Percentiles rank a stretch among this genome's conserved stretches.
phyloP scores from a whole-genome alignment of 2,113 vertebrate genomes.

The Myotis brandtii region DNA sequence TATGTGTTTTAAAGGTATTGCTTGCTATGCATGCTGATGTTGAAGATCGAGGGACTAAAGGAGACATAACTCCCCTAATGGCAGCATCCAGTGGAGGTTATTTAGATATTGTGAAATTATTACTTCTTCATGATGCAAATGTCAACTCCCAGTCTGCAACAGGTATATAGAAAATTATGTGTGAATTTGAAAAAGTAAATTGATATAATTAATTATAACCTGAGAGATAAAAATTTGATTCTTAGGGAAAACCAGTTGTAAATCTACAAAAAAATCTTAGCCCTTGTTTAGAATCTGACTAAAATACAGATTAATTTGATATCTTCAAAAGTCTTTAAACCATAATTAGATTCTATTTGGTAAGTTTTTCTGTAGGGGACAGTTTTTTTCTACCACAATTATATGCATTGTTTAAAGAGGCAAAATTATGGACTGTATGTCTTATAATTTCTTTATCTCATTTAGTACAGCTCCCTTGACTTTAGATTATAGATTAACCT shows the following conservation, averaged over 20 bases:
- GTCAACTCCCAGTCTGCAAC: slow-evolving; percentile 98
- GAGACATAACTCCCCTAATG: slow-evolving; percentile 99
- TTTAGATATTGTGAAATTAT: slow-evolving; percentile 98
- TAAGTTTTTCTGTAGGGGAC: slow-evolving; percentile 38
- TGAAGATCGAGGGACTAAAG: slow-evolving; percentile 98
- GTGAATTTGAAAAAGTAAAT: slow-evolving; percentile 20
- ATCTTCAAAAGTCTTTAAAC: slow-evolving; percentile 43
- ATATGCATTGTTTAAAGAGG: slow-evolving; percentile 8
- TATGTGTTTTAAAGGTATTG: slow-evolving; percentile 90
- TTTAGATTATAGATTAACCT: slow-evolving; percentile 47
- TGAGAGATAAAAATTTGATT: slow-evolving; percentile 16
- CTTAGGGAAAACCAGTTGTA: slow-evolving; percentile 21
- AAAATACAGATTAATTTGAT: slow-evolving; percentile 50
- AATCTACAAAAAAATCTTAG: slow-evolving; percentile 48
- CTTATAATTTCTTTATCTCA: slow-evolving; percentile 42
- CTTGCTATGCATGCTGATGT: slow-evolving; percentile 99
- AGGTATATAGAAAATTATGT: slow-evolving; percentile 86
- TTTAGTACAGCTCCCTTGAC: slow-evolving; percentile 10
- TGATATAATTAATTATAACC: slow-evolving; percentile 4
- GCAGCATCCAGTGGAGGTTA: slow-evolving; percentile 98
- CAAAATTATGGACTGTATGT: slow-evolving; percentile 23
- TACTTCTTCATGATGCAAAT: slow-evolving; percentile 97
- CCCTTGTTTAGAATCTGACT: slow-evolving; percentile 35
- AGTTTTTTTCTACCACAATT: neutral
- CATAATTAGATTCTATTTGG: neutral